Evolutionary conservation across 2,113 vertebrate genomes (phyloP).

Genomic region (Rhea americana): DNA sequence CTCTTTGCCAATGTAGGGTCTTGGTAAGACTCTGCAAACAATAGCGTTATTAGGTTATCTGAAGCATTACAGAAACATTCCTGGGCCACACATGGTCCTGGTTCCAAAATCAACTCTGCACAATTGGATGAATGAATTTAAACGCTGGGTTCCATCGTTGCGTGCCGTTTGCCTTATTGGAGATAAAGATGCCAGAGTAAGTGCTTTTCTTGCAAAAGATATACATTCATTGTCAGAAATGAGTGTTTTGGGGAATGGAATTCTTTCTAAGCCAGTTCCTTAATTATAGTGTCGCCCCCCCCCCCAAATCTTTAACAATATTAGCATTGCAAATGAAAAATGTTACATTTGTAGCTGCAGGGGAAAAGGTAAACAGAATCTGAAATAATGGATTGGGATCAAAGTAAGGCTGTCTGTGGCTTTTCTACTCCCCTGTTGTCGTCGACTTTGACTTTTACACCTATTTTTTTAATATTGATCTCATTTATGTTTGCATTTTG

Average conservation of each 20-base stretch:
- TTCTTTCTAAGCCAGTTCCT: background rate
- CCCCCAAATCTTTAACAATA: background rate
- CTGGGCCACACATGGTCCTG: conserved; percentile 91
- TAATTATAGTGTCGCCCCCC: background rate
- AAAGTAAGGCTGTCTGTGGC: background rate
- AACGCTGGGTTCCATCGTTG: conserved; percentile 88
- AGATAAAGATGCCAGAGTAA: conserved; percentile 88
- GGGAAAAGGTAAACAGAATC: background rate
- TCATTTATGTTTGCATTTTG: background rate
- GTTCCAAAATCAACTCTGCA: conserved; percentile 91
- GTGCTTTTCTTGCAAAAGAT: conserved; percentile 24
- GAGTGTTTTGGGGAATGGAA: background rate
- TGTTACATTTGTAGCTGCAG: background rate
- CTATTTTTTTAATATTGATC: background rate
- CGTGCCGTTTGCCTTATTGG: conserved; percentile 89
- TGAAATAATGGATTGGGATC: background rate
- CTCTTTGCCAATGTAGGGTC: conserved; percentile 77
- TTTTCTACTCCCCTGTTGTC: background rate
- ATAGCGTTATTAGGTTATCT: conserved; percentile 89
- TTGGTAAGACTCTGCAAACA: conserved; percentile 90
- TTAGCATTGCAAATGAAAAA: background rate
- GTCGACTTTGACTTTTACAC: background rate
- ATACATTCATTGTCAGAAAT: background rate
- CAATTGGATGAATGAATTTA: conserved; percentile 94
- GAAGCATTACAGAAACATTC: conserved; percentile 90